A percentile compares a stretch with the other conserved stretches of the same genome.
These are phyloP conservation scores for Melospiza georgiana DNA, from an alignment of 2,113 vertebrate species.

Conservation along the genomic window DNA sequence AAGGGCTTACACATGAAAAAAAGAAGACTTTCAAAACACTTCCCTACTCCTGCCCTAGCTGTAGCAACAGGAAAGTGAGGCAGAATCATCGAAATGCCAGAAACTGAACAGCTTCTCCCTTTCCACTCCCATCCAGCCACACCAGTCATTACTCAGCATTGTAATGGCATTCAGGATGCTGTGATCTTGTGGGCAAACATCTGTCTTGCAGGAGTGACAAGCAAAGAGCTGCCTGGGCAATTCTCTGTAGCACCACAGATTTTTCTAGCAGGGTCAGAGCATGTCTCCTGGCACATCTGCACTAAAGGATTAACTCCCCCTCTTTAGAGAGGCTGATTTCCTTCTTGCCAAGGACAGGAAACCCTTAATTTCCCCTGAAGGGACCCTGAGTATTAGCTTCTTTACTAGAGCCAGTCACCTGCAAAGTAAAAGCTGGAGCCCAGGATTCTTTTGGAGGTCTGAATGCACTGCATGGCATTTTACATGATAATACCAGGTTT, in stretches of 20 bases:
- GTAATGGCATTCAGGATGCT: not conserved
- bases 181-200: not conserved
- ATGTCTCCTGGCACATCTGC: not conserved
- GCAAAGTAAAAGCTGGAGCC: not conserved
- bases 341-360: not conserved
- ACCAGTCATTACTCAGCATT: not conserved
- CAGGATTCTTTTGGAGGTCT: not conserved
- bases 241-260: not conserved
- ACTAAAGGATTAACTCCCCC: not conserved
- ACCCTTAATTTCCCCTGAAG: not conserved
- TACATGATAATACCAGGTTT: not conserved
- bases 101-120: not conserved
- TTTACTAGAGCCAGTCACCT: not conserved
- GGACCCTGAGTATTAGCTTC: not conserved
- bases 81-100: not conserved
- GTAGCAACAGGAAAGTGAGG: not conserved
- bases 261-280: not conserved
- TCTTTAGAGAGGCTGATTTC: not conserved
- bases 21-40: not conserved
- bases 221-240: not conserved
- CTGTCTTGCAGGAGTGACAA: not conserved
- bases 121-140: not conserved
- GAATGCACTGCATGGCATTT: not conserved
- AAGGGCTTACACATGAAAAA: not conserved
- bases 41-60: not conserved